A percentile compares a stretch with the other conserved stretches of the same genome.
Evolutionary conservation across 2,888 invertebrate genomes (phyloP).

Genomic region (Lobophora halterata): DNA sequence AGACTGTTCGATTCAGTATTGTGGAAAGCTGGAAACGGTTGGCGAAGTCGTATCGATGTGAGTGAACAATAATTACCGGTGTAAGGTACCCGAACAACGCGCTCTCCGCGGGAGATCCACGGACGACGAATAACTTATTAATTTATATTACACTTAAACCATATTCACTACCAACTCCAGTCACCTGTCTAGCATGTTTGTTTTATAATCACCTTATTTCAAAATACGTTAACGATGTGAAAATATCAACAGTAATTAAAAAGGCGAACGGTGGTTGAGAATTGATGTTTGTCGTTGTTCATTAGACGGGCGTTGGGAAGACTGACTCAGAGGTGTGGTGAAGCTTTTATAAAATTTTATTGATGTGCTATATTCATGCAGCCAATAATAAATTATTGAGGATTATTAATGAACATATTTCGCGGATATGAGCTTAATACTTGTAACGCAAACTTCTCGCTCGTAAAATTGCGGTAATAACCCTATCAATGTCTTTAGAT

Average conservation of each 20-base stretch:
- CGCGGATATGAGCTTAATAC: constrained; percentile 35
- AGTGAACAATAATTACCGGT: constrained; percentile 42
- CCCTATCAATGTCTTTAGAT: constrained; percentile 46
- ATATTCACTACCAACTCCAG: constrained; percentile 62
- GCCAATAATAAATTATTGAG: constrained; percentile 46
- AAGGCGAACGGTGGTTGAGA: constrained; percentile 61
- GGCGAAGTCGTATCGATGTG: constrained; percentile 32
- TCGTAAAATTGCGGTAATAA: constrained; percentile 39
- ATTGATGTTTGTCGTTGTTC: constrained; percentile 64
- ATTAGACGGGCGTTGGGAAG: constrained; percentile 45
- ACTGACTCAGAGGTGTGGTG: constrained; percentile 42
- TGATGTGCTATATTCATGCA: constrained; percentile 46
- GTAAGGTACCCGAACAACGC: constrained; percentile 37
- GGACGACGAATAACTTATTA: constrained; percentile 69
- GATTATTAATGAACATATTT: constrained; percentile 49
- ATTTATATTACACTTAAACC: constrained; percentile 73
- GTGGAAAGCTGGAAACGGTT: constrained; percentile 24
- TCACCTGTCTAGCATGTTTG: constrained; percentile 75
- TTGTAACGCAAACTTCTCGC: constrained; percentile 19
- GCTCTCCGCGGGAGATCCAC: constrained; percentile 57
- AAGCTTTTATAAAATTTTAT: constrained; percentile 70
- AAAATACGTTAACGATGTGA: constrained; percentile 72
- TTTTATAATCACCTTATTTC: constrained; percentile 67
- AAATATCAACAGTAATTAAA: constrained; percentile 76
- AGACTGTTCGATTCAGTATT: too few species aligned